These are phyloP conservation scores for Iphiclides podalirius DNA, from an alignment of 2,888 invertebrate genomes.

Conservation along the genomic window DNA sequence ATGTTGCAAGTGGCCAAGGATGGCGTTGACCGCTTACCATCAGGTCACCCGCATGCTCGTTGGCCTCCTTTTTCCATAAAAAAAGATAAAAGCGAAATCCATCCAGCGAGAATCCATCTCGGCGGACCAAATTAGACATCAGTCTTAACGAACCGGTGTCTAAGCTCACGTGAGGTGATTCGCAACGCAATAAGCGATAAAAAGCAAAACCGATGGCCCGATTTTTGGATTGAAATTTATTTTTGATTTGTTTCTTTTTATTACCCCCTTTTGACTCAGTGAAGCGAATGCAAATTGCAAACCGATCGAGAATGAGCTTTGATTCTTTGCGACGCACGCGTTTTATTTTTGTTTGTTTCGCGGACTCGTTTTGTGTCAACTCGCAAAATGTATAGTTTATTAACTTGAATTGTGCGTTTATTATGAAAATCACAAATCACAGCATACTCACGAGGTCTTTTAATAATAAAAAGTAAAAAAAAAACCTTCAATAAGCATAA, in stretches of 20 bases:
- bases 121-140: no score
- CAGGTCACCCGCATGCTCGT: no score
- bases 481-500: no score
- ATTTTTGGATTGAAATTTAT: neutral
- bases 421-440: neutral
- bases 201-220: neutral
- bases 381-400: neutral
- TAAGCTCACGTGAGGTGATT: no score
- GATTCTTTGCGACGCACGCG: constrained; percentile 5
- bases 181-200: neutral
- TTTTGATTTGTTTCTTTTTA: neutral
- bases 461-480: no score
- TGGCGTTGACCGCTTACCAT: no score
- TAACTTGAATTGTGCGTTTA: no score
- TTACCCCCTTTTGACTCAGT: neutral
- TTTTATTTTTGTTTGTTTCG: neutral
- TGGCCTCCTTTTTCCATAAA: no score
- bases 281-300: constrained; percentile 11
- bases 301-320: neutral
- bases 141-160: no score
- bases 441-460: constrained; percentile 8
- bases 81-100: no score
- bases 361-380: neutral
- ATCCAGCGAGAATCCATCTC: no score
- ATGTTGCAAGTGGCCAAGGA: no score